Evolutionary conservation across 2,797 vertebrate species (phyloP).

Genomic region (Coluber constrictor): DNA sequence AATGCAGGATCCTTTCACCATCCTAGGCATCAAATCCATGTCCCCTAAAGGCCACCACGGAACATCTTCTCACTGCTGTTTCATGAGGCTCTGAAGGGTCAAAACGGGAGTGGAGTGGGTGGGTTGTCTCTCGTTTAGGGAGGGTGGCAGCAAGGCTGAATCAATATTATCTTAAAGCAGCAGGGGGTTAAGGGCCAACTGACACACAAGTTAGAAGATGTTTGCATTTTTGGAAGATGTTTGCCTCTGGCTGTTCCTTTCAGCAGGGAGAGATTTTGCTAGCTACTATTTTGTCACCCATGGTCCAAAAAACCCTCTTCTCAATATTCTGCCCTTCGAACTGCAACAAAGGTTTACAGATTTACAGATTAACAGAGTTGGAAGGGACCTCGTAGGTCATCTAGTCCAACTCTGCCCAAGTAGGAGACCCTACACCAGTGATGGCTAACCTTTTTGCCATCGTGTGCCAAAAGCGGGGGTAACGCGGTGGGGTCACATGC

Average conservation of each 20-base stretch:
- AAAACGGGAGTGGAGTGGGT: background rate
- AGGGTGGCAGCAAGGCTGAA: background rate
- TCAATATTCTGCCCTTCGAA: background rate
- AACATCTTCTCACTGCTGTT: rapidly evolving
- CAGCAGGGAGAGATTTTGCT: too few relatives aligned
- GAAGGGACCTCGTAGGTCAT: too few relatives aligned
- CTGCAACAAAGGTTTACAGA: background rate
- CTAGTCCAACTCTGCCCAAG: too few relatives aligned
- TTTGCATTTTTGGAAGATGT: background rate
- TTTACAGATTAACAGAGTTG: too few relatives aligned
- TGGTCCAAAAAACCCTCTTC: background rate
- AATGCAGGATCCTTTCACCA: background rate
- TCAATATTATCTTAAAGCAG: background rate
- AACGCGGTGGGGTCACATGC: too few relatives aligned
- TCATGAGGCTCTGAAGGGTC: background rate
- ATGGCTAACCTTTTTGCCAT: too few relatives aligned
- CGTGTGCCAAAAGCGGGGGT: too few relatives aligned
- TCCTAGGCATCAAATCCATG: rapidly evolving
- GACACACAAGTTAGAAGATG: background rate
- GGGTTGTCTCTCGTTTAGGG: background rate
- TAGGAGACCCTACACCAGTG: too few relatives aligned
- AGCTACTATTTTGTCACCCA: background rate
- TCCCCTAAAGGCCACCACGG: rapidly evolving
- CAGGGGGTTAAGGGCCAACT: background rate
- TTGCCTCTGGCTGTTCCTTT: background rate